These are phyloP conservation scores for Machimus rusticus DNA, from an alignment of 2,888 invertebrate genomes.

Conservation along the genomic window DNA sequence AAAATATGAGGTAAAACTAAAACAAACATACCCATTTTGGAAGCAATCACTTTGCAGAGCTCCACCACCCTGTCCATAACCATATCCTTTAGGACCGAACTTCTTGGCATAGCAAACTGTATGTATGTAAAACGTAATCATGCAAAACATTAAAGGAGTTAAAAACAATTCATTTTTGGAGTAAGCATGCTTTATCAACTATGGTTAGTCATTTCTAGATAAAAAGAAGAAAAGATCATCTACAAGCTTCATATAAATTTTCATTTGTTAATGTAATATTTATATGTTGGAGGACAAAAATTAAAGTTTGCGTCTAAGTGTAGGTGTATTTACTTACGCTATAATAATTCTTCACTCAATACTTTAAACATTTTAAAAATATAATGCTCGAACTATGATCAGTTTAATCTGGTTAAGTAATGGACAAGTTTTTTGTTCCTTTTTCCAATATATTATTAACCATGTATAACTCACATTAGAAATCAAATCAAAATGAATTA, in stretches of 20 bases:
- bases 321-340: neutral
- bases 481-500: neutral
- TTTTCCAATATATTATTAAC: no score
- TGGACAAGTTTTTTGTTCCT: neutral
- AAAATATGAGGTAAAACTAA: conserved; percentile 45
- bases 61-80: conserved; percentile 96
- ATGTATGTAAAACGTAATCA: conserved; percentile 19
- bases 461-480: no score
- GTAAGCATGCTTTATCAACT: conserved; percentile 20
- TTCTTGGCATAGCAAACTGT: conserved; percentile 95
- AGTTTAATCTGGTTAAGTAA: neutral
- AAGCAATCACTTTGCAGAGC: conserved; percentile 89
- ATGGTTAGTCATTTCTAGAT: neutral
- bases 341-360: neutral
- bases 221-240: neutral
- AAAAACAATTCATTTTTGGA: neutral
- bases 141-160: conserved; percentile 36
- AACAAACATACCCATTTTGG: conserved; percentile 77
- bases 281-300: neutral
- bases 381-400: neutral
- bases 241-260: neutral
- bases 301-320: neutral
- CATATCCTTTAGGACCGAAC: conserved; percentile 97
- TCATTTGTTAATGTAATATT: neutral
- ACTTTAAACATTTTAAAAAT: neutral